Evolutionary conservation across 2,797 vertebrate species (phyloP).

Genomic region (Cygnus olor): DNA sequence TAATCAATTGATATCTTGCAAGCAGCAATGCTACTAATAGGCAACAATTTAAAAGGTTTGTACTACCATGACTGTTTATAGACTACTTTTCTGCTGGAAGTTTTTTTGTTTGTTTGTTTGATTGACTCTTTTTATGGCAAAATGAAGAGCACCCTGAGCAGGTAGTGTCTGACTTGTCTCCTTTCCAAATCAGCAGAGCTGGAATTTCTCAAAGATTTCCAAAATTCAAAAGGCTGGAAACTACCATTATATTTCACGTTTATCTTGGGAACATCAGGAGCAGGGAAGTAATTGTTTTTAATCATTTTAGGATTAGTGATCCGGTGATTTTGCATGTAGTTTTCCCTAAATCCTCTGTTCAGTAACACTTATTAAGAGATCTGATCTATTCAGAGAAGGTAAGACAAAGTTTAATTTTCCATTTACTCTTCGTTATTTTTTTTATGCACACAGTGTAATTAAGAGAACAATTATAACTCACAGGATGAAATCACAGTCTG

Average conservation of each 20-base stretch:
- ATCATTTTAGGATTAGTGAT: not conserved
- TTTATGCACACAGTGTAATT: rapidly evolving
- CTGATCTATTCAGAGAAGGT: not conserved
- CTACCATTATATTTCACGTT: not conserved
- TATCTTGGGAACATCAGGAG: not conserved
- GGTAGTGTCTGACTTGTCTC: not conserved
- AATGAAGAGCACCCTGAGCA: not conserved
- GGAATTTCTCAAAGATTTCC: not conserved
- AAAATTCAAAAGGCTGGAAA: not conserved
- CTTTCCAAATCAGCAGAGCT: not conserved
- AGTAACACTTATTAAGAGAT: not conserved
- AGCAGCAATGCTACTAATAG: not conserved
- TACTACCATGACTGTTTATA: not conserved
- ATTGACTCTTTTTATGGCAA: not conserved
- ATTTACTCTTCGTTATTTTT: not conserved
- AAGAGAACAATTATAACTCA: not conserved
- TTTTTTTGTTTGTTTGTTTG: not conserved
- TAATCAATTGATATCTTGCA: not conserved
- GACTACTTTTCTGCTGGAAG: not conserved
- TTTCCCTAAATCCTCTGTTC: not conserved
- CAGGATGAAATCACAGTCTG: not conserved
- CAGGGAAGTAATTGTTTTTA: not conserved
- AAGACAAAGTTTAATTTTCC: not conserved
- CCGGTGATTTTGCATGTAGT: not conserved
- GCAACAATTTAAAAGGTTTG: not conserved